Percentiles rank a stretch among this genome's conserved stretches.
Conservation (phyloP, 2,113 vertebrate species). For the Otus sunia region DNA sequence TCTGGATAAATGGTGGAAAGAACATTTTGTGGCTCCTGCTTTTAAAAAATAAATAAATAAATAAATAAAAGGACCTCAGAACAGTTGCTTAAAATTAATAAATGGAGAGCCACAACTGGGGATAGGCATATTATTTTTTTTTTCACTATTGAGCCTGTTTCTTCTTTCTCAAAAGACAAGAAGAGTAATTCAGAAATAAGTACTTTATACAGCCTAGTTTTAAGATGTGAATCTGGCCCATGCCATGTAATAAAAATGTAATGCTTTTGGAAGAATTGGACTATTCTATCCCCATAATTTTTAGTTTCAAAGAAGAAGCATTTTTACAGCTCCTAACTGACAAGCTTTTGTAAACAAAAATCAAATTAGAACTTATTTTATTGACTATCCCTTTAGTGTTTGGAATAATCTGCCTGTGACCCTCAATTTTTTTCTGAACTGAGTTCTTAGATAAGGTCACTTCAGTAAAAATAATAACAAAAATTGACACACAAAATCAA, state of each 20-base stretch:
- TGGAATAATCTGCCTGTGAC: neutral
- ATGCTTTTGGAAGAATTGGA: neutral
- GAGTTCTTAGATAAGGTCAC: neutral
- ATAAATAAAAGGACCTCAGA: neutral
- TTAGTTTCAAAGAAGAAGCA: neutral
- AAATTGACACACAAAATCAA: constrained; percentile 6
- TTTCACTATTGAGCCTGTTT: neutral
- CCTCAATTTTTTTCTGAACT: neutral
- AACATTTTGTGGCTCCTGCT: neutral
- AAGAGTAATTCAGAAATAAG: neutral
- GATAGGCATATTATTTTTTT: neutral
- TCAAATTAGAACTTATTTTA: neutral
- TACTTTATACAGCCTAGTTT: neutral
- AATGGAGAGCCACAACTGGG: neutral
- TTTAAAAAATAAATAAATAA: neutral
- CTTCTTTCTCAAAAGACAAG: neutral
- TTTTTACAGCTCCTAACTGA: neutral
- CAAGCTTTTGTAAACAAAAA: neutral
- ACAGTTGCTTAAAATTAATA: neutral
- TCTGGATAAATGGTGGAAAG: neutral
- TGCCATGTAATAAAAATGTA: neutral
- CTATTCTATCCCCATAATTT: neutral
- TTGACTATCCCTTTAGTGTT: neutral
- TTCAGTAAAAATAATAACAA: neutral
- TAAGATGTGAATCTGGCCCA: neutral